Percentiles rank a stretch among this genome's conserved stretches.
Evolutionary conservation across 2,113 vertebrate species (phyloP).

Genomic region (Paradoxurus hermaphroditus): DNA sequence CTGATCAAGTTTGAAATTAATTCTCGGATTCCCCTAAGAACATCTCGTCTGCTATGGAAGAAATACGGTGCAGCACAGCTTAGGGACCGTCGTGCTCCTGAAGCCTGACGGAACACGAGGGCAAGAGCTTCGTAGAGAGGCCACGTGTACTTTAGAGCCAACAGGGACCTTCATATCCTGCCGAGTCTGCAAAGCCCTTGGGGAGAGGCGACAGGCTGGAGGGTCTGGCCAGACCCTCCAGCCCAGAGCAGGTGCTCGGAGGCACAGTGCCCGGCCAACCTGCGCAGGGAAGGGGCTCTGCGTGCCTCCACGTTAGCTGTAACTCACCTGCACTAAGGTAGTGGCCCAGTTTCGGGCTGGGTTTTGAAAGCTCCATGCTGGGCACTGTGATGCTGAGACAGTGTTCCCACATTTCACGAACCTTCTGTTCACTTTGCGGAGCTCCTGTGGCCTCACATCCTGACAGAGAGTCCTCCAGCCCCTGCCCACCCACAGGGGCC

Average conservation of each 20-base stretch:
- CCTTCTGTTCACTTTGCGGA: background rate
- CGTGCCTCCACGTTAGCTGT: no score
- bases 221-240: fast-evolving
- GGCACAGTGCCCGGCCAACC: fast-evolving
- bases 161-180: background rate
- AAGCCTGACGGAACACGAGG: background rate
- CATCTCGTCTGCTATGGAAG: background rate
- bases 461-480: background rate
- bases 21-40: background rate
- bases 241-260: background rate
- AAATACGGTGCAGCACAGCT: background rate
- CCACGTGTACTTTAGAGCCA: background rate
- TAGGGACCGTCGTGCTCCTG: background rate
- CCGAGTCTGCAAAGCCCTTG: fast-evolving
- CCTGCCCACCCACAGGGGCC: background rate
- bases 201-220: background rate
- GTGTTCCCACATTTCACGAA: fast-evolving
- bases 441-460: fast-evolving
- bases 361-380: background rate
- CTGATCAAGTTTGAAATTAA: background rate
- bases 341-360: background rate
- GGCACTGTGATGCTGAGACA: no score
- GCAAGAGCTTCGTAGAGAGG: no score
- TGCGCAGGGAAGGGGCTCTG: fast-evolving
- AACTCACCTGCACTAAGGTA: fast-evolving